A percentile compares a stretch with the other conserved stretches of the same genome.
These are phyloP conservation scores for Napeogenes sylphis DNA, from an alignment of 2,888 invertebrate genomes.

Conservation along the genomic window DNA sequence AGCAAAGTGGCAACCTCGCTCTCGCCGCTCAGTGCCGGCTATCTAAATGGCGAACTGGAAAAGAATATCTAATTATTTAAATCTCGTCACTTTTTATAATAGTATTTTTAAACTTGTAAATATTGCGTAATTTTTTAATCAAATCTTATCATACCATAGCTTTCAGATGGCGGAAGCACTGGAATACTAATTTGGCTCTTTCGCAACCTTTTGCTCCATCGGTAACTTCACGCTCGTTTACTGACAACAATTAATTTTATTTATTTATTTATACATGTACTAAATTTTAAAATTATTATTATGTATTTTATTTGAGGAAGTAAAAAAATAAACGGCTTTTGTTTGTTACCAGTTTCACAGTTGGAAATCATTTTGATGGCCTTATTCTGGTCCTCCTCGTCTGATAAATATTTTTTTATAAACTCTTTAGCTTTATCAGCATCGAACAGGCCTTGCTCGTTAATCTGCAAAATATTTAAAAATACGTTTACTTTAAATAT, in stretches of 20 bases:
- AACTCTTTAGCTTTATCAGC: conserved; percentile 34
- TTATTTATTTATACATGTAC: not conserved
- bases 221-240: conserved; percentile 45
- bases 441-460: conserved; percentile 46
- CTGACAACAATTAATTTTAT: conserved; percentile 36
- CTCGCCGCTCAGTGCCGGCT: no score
- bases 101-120: no score
- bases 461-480: conserved; percentile 37
- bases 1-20: no score
- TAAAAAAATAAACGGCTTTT: not conserved
- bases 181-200: conserved; percentile 41
- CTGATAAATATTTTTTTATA: conserved; percentile 36
- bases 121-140: no score
- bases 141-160: conserved; percentile 34
- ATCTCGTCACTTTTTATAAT: no score
- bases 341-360: conserved; percentile 41
- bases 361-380: conserved; percentile 33
- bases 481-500: not conserved
- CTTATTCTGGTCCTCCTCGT: conserved; percentile 38
- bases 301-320: no score
- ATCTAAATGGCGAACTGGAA: no score
- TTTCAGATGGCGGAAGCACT: conserved; percentile 42
- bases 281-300: no score
- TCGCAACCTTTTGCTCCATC: conserved; percentile 51
- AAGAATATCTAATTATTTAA: no score